Percentiles rank a stretch among this genome's conserved stretches.
Evolutionary conservation across 2,797 vertebrate species (phyloP).

Genomic region (Gymnothorax javanicus): DNA sequence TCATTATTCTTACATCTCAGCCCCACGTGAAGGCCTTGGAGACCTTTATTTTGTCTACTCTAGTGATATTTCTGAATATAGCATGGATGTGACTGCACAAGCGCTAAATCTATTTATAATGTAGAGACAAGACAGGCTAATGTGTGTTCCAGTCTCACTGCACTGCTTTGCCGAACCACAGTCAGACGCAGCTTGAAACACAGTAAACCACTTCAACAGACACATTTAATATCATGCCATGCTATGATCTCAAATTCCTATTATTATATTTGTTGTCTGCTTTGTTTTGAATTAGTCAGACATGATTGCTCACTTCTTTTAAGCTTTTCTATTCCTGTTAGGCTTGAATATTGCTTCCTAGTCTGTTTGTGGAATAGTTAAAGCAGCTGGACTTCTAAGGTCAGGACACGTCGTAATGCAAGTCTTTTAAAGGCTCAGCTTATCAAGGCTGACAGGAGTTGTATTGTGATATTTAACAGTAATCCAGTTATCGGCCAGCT

Average conservation of each 20-base stretch:
- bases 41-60: background rate
- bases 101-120: constrained; percentile 44
- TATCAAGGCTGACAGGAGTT: background rate
- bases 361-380: constrained; percentile 7
- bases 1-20: constrained; percentile 29
- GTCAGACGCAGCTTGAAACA: constrained; percentile 37
- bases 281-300: background rate
- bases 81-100: constrained; percentile 29
- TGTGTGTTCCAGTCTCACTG: constrained; percentile 18
- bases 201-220: constrained; percentile 41
- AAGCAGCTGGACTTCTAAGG: background rate
- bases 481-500: constrained; percentile 20
- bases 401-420: background rate
- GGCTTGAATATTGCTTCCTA: background rate
- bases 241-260: constrained; percentile 43
- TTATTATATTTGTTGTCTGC: background rate
- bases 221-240: constrained; percentile 47
- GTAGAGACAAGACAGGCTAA: constrained; percentile 11
- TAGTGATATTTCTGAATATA: constrained; percentile 1
- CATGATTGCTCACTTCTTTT: background rate
- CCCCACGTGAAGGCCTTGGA: background rate
- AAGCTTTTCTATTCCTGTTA: constrained; percentile 17
- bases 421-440: background rate
- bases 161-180: background rate
- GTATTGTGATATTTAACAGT: background rate